Percentiles rank a stretch among this genome's conserved stretches.
Conservation (phyloP, 2,888 invertebrate genomes). For the Drosophila kambysellisi region DNA sequence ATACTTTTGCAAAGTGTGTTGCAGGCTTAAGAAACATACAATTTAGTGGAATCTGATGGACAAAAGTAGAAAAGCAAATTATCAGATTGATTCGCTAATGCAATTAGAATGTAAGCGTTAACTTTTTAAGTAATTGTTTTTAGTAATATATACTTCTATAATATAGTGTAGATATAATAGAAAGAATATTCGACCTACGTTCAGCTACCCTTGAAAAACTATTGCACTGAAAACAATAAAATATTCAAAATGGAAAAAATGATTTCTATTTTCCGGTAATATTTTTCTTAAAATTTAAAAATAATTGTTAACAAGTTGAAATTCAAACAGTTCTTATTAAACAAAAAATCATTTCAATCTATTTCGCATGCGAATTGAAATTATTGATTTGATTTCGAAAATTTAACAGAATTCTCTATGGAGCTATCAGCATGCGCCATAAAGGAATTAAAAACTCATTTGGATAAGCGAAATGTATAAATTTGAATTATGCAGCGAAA, state of each 20-base stretch:
- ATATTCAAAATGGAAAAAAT: not conserved
- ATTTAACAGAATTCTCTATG: conserved; percentile 5
- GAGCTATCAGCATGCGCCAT: conserved; percentile 22
- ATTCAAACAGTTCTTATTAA: not conserved
- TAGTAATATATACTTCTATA: not conserved
- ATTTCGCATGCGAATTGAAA: not conserved
- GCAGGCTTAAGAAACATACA: not conserved
- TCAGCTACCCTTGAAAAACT: too few relatives aligned
- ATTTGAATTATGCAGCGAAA: conserved; percentile 32
- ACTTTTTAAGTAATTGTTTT: not conserved
- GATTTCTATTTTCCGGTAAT: not conserved
- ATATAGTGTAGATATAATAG: not conserved
- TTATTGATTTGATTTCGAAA: not conserved
- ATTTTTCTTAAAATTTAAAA: not conserved
- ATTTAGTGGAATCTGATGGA: not conserved
- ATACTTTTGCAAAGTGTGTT: not conserved
- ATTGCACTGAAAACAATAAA: too few relatives aligned
- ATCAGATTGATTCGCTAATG: not conserved
- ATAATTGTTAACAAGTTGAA: not conserved
- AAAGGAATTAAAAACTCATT: conserved; percentile 53
- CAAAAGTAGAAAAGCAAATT: not conserved
- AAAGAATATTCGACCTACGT: too few relatives aligned
- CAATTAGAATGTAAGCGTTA: not conserved
- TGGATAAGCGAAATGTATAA: conserved; percentile 12
- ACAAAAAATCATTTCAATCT: not conserved